Evolutionary conservation across 2,888 invertebrate species (phyloP).

Genomic region (Cheilosia impressa): DNA sequence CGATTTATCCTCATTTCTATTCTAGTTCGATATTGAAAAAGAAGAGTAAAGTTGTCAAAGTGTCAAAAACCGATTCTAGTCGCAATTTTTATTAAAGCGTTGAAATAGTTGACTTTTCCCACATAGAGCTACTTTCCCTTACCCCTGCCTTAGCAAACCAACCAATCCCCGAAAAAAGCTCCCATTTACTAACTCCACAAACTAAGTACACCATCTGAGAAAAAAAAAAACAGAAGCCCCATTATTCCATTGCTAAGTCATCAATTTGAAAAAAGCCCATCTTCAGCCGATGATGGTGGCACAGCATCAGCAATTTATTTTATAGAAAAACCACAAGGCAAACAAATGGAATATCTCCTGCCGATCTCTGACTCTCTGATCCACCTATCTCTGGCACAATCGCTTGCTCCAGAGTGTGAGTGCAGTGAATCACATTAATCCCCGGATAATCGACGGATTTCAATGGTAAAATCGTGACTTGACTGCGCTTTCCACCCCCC

Average conservation of each 20-base stretch:
- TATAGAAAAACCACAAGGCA: conserved; percentile 12
- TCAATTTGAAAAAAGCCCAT: conserved; percentile 47
- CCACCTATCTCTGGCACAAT: conserved; percentile 48
- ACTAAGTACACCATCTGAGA: background rate
- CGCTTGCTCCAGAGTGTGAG: conserved; percentile 31
- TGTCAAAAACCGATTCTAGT: no score
- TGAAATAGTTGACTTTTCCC: no score
- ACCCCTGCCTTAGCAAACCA: no score
- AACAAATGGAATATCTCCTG: conserved; percentile 43
- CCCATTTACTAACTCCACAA: background rate
- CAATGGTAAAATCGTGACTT: conserved; percentile 67
- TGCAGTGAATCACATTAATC: conserved; percentile 60
- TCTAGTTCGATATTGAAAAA: no score
- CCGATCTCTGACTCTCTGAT: conserved; percentile 27
- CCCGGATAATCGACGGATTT: conserved; percentile 58
- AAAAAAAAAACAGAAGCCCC: conserved; percentile 33
- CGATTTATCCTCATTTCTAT: no score
- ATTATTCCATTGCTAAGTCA: conserved; percentile 16
- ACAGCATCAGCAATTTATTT: conserved; percentile 30
- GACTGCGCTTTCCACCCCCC: background rate
- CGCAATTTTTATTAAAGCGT: no score
- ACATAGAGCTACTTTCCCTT: no score
- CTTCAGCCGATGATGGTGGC: conserved; percentile 34
- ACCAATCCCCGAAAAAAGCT: background rate
- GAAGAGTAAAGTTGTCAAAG: no score